These are phyloP conservation scores for Drosophila kanapiae DNA, from an alignment of 1,140 invertebrate species.

Conservation along the genomic window DNA sequence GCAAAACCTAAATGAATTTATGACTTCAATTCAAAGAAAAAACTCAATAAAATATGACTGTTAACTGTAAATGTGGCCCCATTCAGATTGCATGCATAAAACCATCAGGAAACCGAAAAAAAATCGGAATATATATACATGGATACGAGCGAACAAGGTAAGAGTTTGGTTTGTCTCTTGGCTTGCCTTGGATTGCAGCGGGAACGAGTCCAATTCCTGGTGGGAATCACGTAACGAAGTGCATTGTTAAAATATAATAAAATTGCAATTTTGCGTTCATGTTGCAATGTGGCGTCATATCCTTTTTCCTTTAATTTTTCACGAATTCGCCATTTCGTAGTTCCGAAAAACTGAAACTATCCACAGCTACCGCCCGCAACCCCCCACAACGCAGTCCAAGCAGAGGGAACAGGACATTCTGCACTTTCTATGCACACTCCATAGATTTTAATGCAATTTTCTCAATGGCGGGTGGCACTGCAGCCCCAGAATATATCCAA, in stretches of 20 bases:
- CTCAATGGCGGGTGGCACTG: constrained; percentile 44
- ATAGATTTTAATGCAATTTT: constrained; percentile 85
- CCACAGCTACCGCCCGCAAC: neutral
- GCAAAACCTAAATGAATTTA: constrained; percentile 63
- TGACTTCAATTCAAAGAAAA: constrained; percentile 43
- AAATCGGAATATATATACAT: constrained; percentile 11
- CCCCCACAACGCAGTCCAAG: neutral
- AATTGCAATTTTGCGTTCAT: constrained; percentile 84
- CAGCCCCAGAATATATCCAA: constrained; percentile 1
- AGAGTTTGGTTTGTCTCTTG: constrained; percentile 43
- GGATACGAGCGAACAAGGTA: constrained; percentile 10
- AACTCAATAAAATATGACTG: constrained; percentile 68
- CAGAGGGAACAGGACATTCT: constrained; percentile 40
- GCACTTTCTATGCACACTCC: constrained; percentile 78
- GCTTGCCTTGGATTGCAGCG: constrained; percentile 25
- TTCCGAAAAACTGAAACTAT: constrained; percentile 71
- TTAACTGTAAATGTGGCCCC: constrained; percentile 47
- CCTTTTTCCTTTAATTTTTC: constrained; percentile 84
- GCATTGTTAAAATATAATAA: constrained; percentile 84
- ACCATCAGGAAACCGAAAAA: constrained; percentile 54
- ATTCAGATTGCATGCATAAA: constrained; percentile 69
- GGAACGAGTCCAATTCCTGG: constrained; percentile 59
- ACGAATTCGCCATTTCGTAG: constrained; percentile 81
- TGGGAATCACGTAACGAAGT: constrained; percentile 83
- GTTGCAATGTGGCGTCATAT: constrained; percentile 84